Conservation (phyloP, 37 sponge, comb jelly and placozoan species). For the Mnemiopsis leidyi region DNA sequence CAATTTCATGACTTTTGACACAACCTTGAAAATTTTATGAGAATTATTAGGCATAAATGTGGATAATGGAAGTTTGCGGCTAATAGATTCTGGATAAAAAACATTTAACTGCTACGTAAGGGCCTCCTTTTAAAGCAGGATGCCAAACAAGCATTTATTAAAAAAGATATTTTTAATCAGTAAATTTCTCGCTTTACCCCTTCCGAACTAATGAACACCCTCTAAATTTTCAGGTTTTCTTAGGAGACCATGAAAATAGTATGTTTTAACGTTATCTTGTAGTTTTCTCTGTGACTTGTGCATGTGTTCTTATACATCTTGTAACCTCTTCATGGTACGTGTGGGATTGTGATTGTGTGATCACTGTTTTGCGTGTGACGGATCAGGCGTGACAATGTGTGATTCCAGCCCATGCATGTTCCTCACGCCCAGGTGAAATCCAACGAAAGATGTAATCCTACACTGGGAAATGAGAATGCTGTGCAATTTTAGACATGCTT, state of each 20-base stretch:
- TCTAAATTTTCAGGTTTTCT: background rate
- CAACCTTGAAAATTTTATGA: too few species aligned
- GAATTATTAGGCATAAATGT: too few species aligned
- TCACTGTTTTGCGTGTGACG: background rate
- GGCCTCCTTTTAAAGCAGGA: too few species aligned
- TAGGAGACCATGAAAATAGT: background rate
- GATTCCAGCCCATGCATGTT: background rate
- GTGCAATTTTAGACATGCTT: background rate
- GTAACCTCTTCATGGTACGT: background rate
- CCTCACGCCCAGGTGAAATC: background rate
- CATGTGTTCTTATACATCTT: background rate
- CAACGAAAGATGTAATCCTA: background rate
- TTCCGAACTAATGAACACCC: background rate
- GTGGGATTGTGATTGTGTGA: constrained; percentile 33
- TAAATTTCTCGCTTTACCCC: too few species aligned
- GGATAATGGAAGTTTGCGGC: too few species aligned
- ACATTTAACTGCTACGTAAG: too few species aligned
- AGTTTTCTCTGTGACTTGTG: background rate
- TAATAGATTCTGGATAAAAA: too few species aligned
- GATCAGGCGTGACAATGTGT: background rate
- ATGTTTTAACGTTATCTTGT: background rate
- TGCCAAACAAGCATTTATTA: too few species aligned
- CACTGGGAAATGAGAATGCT: background rate
- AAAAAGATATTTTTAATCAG: too few species aligned
- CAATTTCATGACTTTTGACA: too few species aligned